A percentile compares a stretch with the other conserved stretches of the same genome.
Evolutionary conservation across 2,113 vertebrate genomes (phyloP).

Genomic region (Pituophis catenifer): DNA sequence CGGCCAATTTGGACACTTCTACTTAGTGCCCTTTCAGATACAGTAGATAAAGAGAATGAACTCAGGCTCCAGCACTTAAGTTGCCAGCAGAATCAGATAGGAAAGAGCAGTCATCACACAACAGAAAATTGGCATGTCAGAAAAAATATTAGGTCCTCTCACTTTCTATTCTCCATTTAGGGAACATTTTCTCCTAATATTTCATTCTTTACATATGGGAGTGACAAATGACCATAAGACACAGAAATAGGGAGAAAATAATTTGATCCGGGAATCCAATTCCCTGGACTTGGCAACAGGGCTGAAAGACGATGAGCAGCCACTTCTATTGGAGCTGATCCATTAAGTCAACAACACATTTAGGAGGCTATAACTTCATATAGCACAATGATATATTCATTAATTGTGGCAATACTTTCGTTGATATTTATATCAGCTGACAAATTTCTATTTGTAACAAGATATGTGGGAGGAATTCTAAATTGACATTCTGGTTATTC

Average conservation of each 20-base stretch:
- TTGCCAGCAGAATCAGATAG: not conserved
- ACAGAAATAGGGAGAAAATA: not conserved
- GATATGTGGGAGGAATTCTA: not conserved
- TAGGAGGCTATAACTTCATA: not conserved
- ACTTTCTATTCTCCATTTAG: not conserved
- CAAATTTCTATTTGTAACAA: not conserved
- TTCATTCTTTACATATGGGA: not conserved
- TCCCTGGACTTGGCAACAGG: fast-evolving
- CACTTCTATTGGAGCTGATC: not conserved
- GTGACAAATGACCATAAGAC: not conserved
- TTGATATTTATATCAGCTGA: not conserved
- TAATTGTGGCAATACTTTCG: not conserved
- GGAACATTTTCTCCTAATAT: not conserved
- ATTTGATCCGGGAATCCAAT: fast-evolving
- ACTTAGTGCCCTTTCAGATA: not conserved
- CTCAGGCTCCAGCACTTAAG: not conserved
- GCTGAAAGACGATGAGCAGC: fast-evolving
- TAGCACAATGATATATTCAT: not conserved
- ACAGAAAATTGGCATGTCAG: not conserved
- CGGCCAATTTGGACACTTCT: not conserved
- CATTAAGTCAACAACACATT: not conserved
- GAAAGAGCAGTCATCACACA: not conserved
- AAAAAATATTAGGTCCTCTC: not conserved
- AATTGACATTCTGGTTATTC: not conserved
- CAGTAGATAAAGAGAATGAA: not conserved